phyloP scores from a whole-genome alignment of 2,797 vertebrate species.

The Lithobates pipiens region DNA sequence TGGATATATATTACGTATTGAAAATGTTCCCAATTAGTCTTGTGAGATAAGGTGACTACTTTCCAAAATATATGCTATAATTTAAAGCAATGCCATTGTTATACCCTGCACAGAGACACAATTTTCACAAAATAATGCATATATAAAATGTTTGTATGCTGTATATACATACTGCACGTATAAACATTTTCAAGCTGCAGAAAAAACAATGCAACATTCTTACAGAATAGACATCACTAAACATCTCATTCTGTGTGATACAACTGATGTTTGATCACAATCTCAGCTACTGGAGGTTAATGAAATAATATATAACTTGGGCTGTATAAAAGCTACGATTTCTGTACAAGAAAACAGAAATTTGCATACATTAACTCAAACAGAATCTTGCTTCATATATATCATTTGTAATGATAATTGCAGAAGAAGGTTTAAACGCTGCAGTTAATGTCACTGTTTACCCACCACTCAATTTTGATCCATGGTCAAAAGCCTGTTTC shows the following conservation, averaged over 20 bases:
- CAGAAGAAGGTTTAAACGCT: conserved; percentile 49
- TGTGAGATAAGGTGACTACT: no score
- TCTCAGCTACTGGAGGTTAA: conserved; percentile 50
- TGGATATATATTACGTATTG: no score
- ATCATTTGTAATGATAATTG: conserved; percentile 59
- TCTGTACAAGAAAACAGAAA: conserved; percentile 54
- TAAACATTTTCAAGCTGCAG: background rate
- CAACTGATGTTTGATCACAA: conserved; percentile 26
- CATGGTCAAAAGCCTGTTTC: conserved; percentile 8
- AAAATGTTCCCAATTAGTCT: no score
- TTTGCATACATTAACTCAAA: conserved; percentile 56
- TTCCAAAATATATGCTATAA: no score
- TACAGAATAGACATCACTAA: conserved; percentile 8
- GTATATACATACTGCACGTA: background rate
- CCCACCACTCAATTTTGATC: conserved; percentile 27
- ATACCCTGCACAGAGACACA: no score
- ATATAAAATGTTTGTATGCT: no score
- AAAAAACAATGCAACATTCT: conserved; percentile 5
- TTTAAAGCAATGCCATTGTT: no score
- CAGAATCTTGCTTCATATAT: conserved; percentile 48
- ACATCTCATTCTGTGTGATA: conserved; percentile 24
- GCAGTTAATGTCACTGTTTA: conserved; percentile 48
- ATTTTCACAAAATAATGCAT: no score
- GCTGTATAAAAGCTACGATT: conserved; percentile 39
- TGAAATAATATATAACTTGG: conserved; percentile 59